Percentiles rank a stretch among this genome's conserved stretches.
phyloP scores from a whole-genome alignment of 2,888 invertebrate species.

The Trissolcus japonicus region DNA sequence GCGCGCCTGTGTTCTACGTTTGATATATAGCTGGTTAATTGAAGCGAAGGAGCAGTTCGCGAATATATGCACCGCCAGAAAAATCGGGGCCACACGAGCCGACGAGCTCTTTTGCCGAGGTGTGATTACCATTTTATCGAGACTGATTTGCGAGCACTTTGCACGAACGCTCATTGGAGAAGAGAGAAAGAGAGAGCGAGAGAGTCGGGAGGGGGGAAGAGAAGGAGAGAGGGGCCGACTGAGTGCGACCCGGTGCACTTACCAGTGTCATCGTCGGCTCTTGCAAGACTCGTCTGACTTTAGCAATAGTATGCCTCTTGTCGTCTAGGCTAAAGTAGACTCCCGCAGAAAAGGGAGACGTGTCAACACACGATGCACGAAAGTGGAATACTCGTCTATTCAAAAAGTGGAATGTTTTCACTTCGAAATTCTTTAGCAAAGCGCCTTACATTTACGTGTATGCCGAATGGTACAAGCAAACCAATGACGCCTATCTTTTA shows the following conservation, averaged over 20 bases:
- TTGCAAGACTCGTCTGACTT: conserved; percentile 29
- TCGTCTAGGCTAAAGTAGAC: conserved; percentile 50
- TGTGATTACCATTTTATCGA: conserved; percentile 72
- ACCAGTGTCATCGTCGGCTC: conserved; percentile 31
- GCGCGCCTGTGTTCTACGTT: conserved; percentile 13
- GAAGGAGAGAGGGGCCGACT: conserved; percentile 22
- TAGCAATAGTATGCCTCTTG: conserved; percentile 41
- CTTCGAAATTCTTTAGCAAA: conserved; percentile 35
- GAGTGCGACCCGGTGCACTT: conserved; percentile 49
- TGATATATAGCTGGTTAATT: conserved; percentile 49
- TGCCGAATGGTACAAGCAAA: conserved; percentile 19
- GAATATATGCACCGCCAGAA: conserved; percentile 37
- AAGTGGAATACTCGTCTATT: conserved; percentile 47
- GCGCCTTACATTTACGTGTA: conserved; percentile 30
- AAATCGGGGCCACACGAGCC: conserved; percentile 50
- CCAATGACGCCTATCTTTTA: conserved; percentile 15
- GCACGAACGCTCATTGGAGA: conserved; percentile 59
- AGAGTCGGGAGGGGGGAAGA: conserved; percentile 25
- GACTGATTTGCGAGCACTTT: conserved; percentile 72
- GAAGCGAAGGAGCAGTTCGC: conserved; percentile 36
- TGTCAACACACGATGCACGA: conserved; percentile 44
- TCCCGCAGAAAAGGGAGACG: conserved; percentile 48
- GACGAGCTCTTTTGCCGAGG: conserved; percentile 31
- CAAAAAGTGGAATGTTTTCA: conserved; percentile 49
- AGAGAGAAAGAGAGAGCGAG: not conserved